Base-by-base conservation (phyloP, 64 coral and sea anemone species). In the Montipora efflorescens region DNA sequence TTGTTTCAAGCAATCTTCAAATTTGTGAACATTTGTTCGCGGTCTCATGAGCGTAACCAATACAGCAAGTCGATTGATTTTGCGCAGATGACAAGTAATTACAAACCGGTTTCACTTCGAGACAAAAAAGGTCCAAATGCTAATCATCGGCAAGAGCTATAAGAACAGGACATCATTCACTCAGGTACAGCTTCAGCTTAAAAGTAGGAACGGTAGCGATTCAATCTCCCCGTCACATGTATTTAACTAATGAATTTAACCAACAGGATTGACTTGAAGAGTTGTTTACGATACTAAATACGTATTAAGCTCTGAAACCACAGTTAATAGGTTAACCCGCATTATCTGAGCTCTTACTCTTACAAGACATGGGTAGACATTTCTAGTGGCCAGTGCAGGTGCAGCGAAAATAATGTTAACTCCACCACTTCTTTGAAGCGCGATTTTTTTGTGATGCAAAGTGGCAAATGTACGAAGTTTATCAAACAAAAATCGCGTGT, bases 21-120 rank as follows among this genome's bases (percentile, higher is more conserved):
- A 71, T 71, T 86, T n/a, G 82, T 86, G 18, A 22, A 71, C 9
- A 18, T 71, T 86, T 72, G 20, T 62, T 71, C 82, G 67, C 62
- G 66, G 16, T 86, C 25, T 12, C 19, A 19, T n/a, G 82, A 44
- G 7, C 45, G 70, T 47, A 68, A 59, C 64, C 82, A 86, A 86
- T 86, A 47, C 36, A 4, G 22, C 11, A n/a, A 67, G 16, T 15
- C 3, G 82, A 20, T 71, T 50, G 48, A 64, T 12, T 86, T 20
- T 45, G 23, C 66, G 5, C 82, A 69, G 82, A 86, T 86, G 82
- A 86, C 66, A 71, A 49, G 46, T 49, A 21, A 21, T 86, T 82
- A 5, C 77, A 82, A 82, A 61, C 55, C 53, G 11, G 82, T 71
- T 86, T 86, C 9, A 49, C 62, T 8, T 22, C 53, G 6, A n/a